phyloP scores from a whole-genome alignment of 2,888 invertebrate species.

The Tetropium fuscum region DNA sequence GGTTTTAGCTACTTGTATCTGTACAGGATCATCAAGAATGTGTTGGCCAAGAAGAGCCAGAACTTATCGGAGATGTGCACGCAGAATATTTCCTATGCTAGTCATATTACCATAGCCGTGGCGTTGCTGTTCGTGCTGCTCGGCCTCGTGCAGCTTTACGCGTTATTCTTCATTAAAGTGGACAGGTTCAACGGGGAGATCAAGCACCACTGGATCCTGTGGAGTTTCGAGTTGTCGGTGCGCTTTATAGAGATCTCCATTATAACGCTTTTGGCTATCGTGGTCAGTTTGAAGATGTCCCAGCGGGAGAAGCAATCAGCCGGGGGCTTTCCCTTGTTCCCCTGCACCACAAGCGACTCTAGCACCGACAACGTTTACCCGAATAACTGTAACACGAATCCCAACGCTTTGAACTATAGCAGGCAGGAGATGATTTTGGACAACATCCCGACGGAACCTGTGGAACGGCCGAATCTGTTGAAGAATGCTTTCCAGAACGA shows the following conservation, averaged over 20 bases:
- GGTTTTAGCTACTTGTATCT: constrained; percentile 88
- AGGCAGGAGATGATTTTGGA: constrained; percentile 65
- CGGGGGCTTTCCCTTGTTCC: constrained; percentile 83
- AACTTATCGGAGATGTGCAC: constrained; percentile 82
- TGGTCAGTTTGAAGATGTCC: constrained; percentile 77
- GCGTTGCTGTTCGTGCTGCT: constrained; percentile 86
- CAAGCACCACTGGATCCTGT: constrained; percentile 89
- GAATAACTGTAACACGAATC: constrained; percentile 87
- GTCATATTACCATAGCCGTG: constrained; percentile 89
- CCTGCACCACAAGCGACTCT: constrained; percentile 86
- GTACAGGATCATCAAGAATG: constrained; percentile 81
- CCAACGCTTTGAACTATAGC: constrained; percentile 87
- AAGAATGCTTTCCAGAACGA: constrained; percentile 72
- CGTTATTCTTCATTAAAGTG: constrained; percentile 74
- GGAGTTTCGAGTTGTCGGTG: constrained; percentile 90
- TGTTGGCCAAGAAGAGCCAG: constrained; percentile 81
- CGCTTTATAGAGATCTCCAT: constrained; percentile 89
- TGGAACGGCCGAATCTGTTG: constrained; percentile 69
- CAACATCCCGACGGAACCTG: constrained; percentile 66
- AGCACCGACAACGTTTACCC: constrained; percentile 89
- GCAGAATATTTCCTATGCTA: constrained; percentile 86
- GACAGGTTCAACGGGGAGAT: constrained; percentile 69
- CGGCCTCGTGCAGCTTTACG: constrained; percentile 87
- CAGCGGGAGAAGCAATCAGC: constrained; percentile 80
- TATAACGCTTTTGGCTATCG: constrained; percentile 87